Conservation (phyloP, 2,797 vertebrate genomes). For the Sardinella longiceps region DNA sequence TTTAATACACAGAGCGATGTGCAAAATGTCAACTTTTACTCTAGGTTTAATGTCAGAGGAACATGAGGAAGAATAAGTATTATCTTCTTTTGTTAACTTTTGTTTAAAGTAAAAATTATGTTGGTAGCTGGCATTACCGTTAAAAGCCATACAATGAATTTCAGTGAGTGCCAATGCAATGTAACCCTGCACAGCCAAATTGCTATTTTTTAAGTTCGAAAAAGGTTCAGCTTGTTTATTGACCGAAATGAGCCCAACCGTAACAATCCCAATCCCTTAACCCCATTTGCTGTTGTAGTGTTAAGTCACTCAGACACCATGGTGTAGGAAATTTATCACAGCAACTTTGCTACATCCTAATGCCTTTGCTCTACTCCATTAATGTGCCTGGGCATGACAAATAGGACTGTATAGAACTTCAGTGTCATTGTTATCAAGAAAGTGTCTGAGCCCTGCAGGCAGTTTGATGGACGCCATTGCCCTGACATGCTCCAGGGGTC, state of each 20-base stretch:
- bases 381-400: constrained; percentile 45
- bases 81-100: too few relatives aligned
- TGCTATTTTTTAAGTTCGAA: too few relatives aligned
- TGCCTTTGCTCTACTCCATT: constrained; percentile 52
- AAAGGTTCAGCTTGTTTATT: too few relatives aligned
- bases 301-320: background rate
- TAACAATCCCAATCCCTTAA: background rate
- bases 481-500: constrained; percentile 48
- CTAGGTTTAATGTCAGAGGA: background rate
- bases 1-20: background rate
- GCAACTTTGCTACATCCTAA: constrained; percentile 33
- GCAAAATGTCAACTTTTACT: background rate
- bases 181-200: too few relatives aligned
- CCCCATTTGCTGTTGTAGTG: background rate
- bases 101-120: too few relatives aligned
- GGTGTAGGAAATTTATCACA: background rate
- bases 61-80: too few relatives aligned
- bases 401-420: constrained; percentile 46
- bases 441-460: constrained; percentile 44
- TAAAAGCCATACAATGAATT: too few relatives aligned
- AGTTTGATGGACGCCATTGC: constrained; percentile 37
- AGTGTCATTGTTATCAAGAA: constrained; percentile 50
- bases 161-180: too few relatives aligned
- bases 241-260: too few relatives aligned
- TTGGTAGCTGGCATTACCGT: too few relatives aligned